phyloP scores from a whole-genome alignment of 2,888 invertebrate genomes.

The Formica aserva region DNA sequence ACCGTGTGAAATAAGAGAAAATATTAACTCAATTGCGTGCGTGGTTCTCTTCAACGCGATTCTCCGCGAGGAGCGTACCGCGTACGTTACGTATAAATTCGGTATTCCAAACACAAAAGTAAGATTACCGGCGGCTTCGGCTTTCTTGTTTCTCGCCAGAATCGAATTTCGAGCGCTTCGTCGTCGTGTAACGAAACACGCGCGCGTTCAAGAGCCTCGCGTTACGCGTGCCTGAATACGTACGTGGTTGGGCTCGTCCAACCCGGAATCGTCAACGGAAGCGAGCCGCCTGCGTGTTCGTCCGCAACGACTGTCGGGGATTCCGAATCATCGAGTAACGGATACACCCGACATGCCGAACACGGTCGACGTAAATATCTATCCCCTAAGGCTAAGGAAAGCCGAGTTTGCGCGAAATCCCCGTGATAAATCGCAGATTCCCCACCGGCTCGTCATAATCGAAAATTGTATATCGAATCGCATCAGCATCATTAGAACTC shows the following conservation, averaged over 20 bases:
- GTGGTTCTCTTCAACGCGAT: conserved; percentile 18
- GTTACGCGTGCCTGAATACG: conserved; percentile 73
- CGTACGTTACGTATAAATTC: conserved; percentile 66
- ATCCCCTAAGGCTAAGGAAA: conserved; percentile 53
- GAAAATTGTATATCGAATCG: conserved; percentile 53
- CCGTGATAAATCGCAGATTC: conserved; percentile 75
- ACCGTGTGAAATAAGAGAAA: background rate
- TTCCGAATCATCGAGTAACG: conserved; percentile 5
- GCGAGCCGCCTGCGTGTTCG: background rate
- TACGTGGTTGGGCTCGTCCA: conserved; percentile 64
- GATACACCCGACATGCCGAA: conserved; percentile 54
- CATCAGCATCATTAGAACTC: conserved; percentile 69
- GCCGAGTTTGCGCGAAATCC: conserved; percentile 61
- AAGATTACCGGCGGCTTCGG: conserved; percentile 69
- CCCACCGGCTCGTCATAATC: conserved; percentile 72
- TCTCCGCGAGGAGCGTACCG: background rate
- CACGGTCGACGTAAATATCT: background rate
- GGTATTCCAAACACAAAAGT: conserved; percentile 72
- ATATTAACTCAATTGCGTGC: background rate
- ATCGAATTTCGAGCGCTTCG: conserved; percentile 75
- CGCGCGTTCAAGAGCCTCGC: conserved; percentile 71
- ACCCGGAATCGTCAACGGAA: conserved; percentile 43
- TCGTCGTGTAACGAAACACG: conserved; percentile 74
- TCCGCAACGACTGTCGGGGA: background rate
- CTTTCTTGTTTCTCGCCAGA: conserved; percentile 76